These are phyloP conservation scores for Sebastes ruberrimus DNA, from an alignment of 2,797 vertebrate species.

Conservation along the genomic window DNA sequence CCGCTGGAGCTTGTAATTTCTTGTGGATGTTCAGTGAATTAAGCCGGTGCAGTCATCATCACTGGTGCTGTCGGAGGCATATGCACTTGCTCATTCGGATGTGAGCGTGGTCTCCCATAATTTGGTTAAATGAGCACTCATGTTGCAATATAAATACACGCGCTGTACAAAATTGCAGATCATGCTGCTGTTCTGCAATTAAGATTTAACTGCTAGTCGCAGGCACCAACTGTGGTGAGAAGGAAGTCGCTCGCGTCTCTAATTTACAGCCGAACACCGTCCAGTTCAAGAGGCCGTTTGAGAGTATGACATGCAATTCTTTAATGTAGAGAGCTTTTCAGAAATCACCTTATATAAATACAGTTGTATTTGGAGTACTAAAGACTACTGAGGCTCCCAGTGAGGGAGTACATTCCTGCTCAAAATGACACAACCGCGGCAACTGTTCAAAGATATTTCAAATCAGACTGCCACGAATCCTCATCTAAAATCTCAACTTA, in stretches of 20 bases:
- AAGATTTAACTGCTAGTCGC: constrained; percentile 19
- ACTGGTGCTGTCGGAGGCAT: constrained; percentile 39
- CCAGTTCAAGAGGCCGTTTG: not conserved
- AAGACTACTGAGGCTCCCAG: constrained; percentile 17
- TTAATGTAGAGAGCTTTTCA: not conserved
- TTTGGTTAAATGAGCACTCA: constrained; percentile 27
- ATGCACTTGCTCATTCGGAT: constrained; percentile 34
- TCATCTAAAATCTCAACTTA: constrained; percentile 47
- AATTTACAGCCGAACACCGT: constrained; percentile 12
- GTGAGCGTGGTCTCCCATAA: constrained; percentile 15
- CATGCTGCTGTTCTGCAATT: constrained; percentile 32
- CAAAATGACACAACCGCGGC: constrained; percentile 27
- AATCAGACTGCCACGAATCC: constrained; percentile 27
- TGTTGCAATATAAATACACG: constrained; percentile 12
- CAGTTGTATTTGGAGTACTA: not conserved
- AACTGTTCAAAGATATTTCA: constrained; percentile 33
- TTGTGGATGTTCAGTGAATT: constrained; percentile 49
- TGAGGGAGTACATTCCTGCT: constrained; percentile 21
- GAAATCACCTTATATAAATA: constrained; percentile 21
- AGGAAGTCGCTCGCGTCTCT: constrained; percentile 8
- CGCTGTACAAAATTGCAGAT: constrained; percentile 16
- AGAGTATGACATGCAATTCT: not conserved
- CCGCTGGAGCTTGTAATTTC: constrained; percentile 49
- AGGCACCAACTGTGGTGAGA: not conserved
- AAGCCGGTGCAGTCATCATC: constrained; percentile 33